Evolutionary conservation across 2,888 invertebrate genomes (phyloP).

Genomic region (Drosophila seclusa): DNA sequence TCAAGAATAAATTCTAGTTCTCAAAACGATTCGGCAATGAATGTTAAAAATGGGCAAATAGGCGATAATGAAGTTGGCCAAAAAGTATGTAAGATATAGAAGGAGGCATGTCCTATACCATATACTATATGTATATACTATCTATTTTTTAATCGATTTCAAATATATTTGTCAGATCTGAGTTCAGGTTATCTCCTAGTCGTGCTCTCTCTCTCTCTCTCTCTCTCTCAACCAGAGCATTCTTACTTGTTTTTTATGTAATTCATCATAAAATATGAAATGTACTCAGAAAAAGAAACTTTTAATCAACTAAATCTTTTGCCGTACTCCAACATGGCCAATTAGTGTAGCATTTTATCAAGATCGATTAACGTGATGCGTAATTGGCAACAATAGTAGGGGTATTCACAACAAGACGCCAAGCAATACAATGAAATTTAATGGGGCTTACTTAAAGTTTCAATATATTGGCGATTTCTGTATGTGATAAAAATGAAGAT

Average conservation of each 20-base stretch:
- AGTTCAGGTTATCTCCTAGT: neutral
- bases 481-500: neutral
- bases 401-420: constrained; percentile 10
- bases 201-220: neutral
- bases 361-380: neutral
- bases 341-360: neutral
- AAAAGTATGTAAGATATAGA: neutral
- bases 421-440: neutral
- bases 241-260: neutral
- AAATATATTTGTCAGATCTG: neutral
- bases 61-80: neutral
- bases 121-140: no score
- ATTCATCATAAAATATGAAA: neutral
- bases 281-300: neutral
- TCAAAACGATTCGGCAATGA: neutral
- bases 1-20: neutral
- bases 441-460: neutral
- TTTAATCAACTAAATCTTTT: neutral
- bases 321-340: neutral
- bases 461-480: neutral
- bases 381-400: constrained; percentile 4
- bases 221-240: neutral
- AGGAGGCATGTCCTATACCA: neutral
- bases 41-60: neutral
- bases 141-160: neutral